Conservation (phyloP, 1,140 invertebrate genomes). For the Chrysoperla carnea region DNA sequence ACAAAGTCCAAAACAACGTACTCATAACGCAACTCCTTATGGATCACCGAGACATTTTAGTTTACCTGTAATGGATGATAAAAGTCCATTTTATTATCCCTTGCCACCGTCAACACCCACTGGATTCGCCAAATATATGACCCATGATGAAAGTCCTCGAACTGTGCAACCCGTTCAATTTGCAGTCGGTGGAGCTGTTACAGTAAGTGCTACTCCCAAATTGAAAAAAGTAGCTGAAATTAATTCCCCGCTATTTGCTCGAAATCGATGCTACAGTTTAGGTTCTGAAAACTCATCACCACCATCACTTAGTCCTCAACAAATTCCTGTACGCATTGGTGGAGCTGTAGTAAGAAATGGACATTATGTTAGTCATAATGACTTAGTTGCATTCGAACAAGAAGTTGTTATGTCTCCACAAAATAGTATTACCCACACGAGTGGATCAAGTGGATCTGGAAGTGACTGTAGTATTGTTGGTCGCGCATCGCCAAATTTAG, state of each 20-base stretch:
- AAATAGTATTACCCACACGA: conserved; percentile 27
- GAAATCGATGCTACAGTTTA: conserved; percentile 36
- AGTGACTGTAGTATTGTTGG: conserved; percentile 35
- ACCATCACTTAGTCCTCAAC: conserved; percentile 32
- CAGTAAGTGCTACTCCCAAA: conserved; percentile 9
- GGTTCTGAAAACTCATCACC: conserved; percentile 31
- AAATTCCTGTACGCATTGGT: conserved; percentile 19
- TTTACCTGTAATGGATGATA: conserved; percentile 37
- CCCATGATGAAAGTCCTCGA: conserved; percentile 9
- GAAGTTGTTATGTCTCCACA: conserved; percentile 31
- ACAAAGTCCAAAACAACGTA: neutral
- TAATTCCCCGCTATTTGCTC: conserved; percentile 9
- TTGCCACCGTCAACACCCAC: conserved; percentile 11
- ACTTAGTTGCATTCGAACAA: conserved; percentile 37
- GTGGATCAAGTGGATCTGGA: conserved; percentile 21
- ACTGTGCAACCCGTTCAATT: conserved; percentile 20
- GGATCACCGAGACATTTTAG: conserved; percentile 36
- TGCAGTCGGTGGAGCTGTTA: conserved; percentile 42
- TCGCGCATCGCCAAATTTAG: conserved; percentile 31
- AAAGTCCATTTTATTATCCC: conserved; percentile 19
- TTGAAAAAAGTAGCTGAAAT: conserved; percentile 1
- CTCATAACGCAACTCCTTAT: conserved; percentile 1
- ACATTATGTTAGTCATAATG: conserved; percentile 53
- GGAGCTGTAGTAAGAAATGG: conserved; percentile 24
- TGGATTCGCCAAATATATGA: neutral